Percentiles rank a stretch among this genome's conserved stretches.
Conservation (phyloP, 2,888 invertebrate genomes). For the Cistogaster globosa region DNA sequence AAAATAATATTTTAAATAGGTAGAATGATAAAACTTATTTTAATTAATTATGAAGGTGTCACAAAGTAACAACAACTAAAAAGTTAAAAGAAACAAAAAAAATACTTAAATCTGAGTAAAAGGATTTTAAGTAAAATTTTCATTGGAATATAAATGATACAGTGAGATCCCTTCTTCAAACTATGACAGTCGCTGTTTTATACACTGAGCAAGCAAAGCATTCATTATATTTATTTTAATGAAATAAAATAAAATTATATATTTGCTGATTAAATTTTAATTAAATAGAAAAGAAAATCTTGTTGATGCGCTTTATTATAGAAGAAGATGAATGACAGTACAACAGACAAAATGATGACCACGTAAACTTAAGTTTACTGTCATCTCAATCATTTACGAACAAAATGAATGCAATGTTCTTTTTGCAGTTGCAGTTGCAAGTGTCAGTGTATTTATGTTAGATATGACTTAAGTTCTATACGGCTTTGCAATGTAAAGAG, state of each 20-base stretch:
- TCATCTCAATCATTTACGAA: conserved; percentile 48
- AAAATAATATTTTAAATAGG: background rate
- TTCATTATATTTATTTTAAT: conserved; percentile 2
- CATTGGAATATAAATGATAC: conserved; percentile 12
- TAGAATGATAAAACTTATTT: conserved; percentile 40
- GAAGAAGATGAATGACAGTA: conserved; percentile 32
- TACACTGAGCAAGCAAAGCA: background rate
- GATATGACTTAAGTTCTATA: too few relatives aligned
- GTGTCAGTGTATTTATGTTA: background rate
- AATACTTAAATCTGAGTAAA: conserved; percentile 5
- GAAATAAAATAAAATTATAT: conserved; percentile 25
- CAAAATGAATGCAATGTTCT: conserved; percentile 33
- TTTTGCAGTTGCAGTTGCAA: too few relatives aligned
- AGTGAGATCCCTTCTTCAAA: background rate
- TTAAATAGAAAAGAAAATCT: conserved; percentile 55
- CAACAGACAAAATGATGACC: conserved; percentile 30
- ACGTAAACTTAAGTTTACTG: conserved; percentile 56
- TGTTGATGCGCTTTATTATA: conserved; percentile 34
- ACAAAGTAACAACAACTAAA: conserved; percentile 11
- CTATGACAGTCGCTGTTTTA: background rate
- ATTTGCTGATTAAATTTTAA: conserved; percentile 59
- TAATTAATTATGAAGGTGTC: conserved; percentile 61
- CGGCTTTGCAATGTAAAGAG: conserved; percentile 3
- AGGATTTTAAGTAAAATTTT: conserved; percentile 1
- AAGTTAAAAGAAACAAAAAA: background rate